Conservation (phyloP, 1,140 invertebrate species). For the Eurytemora carolleeae region DNA sequence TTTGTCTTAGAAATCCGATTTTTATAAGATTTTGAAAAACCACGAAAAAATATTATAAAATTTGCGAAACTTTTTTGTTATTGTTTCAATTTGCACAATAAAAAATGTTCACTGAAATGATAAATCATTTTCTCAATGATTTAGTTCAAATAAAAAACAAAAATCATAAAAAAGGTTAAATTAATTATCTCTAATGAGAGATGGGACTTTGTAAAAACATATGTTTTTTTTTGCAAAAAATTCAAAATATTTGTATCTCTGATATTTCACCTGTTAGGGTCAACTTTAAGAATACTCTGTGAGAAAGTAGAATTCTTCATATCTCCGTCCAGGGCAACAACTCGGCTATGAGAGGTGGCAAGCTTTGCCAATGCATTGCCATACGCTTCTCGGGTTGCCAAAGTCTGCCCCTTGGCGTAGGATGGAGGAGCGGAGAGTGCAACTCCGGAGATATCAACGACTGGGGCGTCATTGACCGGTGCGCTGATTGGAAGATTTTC, state of each 20-base stretch:
- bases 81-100: too few relatives aligned
- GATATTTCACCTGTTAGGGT: too few relatives aligned
- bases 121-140: too few relatives aligned
- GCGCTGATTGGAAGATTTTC: conserved; percentile 17
- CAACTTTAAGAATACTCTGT: conserved; percentile 61
- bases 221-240: neutral
- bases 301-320: conserved; percentile 97
- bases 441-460: conserved; percentile 48
- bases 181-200: too few relatives aligned
- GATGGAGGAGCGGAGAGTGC: conserved; percentile 57
- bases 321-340: conserved; percentile 83
- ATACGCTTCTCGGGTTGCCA: conserved; percentile 86
- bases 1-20: too few relatives aligned
- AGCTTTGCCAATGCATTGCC: conserved; percentile 75
- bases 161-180: too few relatives aligned
- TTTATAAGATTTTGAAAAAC: too few relatives aligned
- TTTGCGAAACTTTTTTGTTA: too few relatives aligned
- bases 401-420: conserved; percentile 53
- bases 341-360: conserved; percentile 55
- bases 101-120: too few relatives aligned
- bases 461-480: conserved; percentile 43
- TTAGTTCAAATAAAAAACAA: too few relatives aligned
- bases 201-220: neutral
- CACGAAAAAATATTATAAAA: too few relatives aligned
- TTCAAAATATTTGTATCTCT: conserved; percentile 9